Evolutionary conservation across 2,888 invertebrate genomes (phyloP).

Genomic region (Agriopis leucophaearia): DNA sequence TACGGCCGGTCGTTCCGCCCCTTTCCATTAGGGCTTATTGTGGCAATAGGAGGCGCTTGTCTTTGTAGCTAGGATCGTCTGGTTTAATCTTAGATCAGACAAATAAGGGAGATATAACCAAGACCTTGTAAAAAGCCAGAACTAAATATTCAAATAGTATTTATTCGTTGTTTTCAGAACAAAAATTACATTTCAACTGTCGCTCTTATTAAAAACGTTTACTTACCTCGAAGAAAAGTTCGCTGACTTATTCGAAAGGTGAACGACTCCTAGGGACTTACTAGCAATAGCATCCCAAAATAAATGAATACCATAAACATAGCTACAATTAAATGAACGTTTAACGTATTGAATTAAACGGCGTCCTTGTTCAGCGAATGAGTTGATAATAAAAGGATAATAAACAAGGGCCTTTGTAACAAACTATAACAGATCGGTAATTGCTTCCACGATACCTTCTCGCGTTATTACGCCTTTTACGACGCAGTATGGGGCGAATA

Average conservation of each 20-base stretch:
- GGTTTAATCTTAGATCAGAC: neutral
- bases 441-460: slow-evolving; percentile 86
- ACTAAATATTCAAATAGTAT: neutral
- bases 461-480: slow-evolving; percentile 86
- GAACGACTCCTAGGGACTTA: slow-evolving; percentile 30
- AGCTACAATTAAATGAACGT: slow-evolving; percentile 46
- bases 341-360: slow-evolving; percentile 77
- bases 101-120: too few species aligned
- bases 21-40: slow-evolving; percentile 48
- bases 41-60: slow-evolving; percentile 21
- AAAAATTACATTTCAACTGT: neutral
- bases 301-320: slow-evolving; percentile 44
- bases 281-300: slow-evolving; percentile 34
- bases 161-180: neutral
- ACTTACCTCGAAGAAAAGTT: slow-evolving; percentile 10
- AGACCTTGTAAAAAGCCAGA: neutral
- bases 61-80: slow-evolving; percentile 9
- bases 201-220: slow-evolving; percentile 7
- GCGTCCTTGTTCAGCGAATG: slow-evolving; percentile 82
- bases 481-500: slow-evolving; percentile 86
- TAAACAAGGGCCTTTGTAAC: slow-evolving; percentile 86
- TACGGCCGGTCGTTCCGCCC: slow-evolving; percentile 45
- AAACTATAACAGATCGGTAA: slow-evolving; percentile 87
- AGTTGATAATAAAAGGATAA: slow-evolving; percentile 86
- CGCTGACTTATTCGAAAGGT: slow-evolving; percentile 29